Conservation (phyloP, 2,113 vertebrate species). For the Phaethornis superciliosus region DNA sequence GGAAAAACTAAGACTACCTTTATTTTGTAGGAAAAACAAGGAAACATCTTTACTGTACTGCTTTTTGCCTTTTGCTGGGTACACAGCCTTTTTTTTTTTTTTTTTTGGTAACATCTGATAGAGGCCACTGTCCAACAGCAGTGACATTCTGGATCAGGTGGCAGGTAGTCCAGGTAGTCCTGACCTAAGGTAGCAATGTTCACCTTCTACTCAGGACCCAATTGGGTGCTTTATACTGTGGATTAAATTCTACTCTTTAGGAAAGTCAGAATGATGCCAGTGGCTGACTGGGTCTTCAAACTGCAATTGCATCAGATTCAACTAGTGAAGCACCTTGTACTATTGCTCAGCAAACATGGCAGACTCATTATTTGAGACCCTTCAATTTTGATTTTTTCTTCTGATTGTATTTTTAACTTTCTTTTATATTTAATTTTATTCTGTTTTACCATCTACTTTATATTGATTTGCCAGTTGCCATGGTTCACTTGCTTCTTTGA, state of each 20-base stretch:
- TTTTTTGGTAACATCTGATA: neutral
- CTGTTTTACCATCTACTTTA: neutral
- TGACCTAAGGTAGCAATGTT: neutral
- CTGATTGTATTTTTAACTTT: neutral
- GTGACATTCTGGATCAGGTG: neutral
- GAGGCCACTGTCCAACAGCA: neutral
- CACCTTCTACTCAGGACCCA: neutral
- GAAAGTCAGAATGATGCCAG: neutral
- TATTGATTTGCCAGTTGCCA: neutral
- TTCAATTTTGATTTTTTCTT: neutral
- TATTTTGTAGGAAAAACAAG: neutral
- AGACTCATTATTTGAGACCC: neutral
- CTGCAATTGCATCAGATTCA: neutral
- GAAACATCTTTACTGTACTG: neutral
- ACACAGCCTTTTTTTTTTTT: no score
- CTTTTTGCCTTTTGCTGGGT: neutral
- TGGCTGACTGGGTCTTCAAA: neutral
- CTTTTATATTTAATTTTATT: neutral
- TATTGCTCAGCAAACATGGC: neutral
- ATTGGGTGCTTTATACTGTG: rapidly evolving
- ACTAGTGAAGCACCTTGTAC: neutral
- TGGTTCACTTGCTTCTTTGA: neutral
- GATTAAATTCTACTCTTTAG: neutral
- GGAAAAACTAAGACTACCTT: neutral
- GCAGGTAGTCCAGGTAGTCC: no score